A percentile compares a stretch with the other conserved stretches of the same genome.
Conservation (phyloP, 2,797 vertebrate species). For the Sarcoramphus papa region DNA sequence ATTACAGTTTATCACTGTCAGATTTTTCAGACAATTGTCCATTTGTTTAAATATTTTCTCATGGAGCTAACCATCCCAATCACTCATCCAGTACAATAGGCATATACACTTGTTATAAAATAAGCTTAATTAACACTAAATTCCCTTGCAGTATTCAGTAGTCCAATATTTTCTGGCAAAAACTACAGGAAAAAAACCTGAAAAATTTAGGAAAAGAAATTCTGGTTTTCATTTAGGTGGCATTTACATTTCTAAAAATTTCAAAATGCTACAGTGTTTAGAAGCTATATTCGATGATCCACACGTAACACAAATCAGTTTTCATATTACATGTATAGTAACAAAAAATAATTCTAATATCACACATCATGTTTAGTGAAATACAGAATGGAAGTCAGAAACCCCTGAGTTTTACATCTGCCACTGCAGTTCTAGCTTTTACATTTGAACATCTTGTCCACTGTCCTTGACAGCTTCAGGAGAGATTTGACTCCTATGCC, state of each 20-base stretch:
- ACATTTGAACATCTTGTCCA: not conserved
- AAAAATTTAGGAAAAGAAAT: not conserved
- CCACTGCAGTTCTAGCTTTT: not conserved
- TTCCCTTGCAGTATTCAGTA: not conserved
- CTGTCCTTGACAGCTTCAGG: not conserved
- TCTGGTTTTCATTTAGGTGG: not conserved
- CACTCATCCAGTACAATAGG: not conserved
- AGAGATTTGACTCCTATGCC: not conserved
- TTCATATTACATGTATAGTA: not conserved
- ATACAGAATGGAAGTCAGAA: not conserved
- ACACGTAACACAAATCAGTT: not conserved
- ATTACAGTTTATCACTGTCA: not conserved
- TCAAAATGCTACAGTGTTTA: not conserved
- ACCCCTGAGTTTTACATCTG: not conserved
- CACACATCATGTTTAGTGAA: not conserved
- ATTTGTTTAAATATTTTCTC: not conserved
- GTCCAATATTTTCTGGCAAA: not conserved
- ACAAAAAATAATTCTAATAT: not conserved
- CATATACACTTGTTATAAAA: not conserved
- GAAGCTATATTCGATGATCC: not conserved
- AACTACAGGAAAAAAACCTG: not conserved
- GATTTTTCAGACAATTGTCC: not conserved
- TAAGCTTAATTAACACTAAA: not conserved
- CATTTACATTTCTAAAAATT: not conserved
- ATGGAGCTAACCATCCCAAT: not conserved